Percentiles rank a stretch among this genome's conserved stretches.
Evolutionary conservation across 2,797 vertebrate species (phyloP).

Genomic region (Tragelaphus oryx): DNA sequence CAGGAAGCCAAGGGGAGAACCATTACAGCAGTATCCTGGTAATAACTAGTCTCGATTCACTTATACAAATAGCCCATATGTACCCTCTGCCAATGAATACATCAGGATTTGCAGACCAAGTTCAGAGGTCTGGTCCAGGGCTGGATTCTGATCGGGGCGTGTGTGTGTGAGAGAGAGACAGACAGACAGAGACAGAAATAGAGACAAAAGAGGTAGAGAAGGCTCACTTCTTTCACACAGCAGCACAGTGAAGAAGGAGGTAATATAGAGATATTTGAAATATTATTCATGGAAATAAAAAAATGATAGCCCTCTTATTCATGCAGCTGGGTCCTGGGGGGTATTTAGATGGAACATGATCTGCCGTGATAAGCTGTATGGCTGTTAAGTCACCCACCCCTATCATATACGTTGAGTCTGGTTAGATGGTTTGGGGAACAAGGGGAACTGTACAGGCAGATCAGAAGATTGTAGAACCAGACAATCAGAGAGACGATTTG

Average conservation of each 20-base stretch:
- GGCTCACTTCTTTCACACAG: neutral
- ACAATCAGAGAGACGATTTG: neutral
- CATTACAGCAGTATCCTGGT: neutral
- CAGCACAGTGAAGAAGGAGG: neutral
- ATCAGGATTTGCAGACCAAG: neutral
- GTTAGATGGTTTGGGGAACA: neutral
- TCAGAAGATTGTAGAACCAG: neutral
- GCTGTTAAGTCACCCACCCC: accelerated
- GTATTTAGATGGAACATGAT: neutral
- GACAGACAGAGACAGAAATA: neutral
- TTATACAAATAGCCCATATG: neutral
- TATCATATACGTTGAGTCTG: neutral
- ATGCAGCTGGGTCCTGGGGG: neutral
- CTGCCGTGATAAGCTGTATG: neutral
- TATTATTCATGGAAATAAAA: neutral
- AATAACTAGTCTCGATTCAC: neutral
- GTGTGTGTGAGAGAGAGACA: neutral
- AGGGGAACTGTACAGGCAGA: neutral
- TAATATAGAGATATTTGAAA: neutral
- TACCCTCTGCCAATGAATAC: neutral
- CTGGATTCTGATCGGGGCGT: neutral
- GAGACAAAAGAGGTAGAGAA: neutral
- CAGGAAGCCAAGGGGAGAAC: neutral
- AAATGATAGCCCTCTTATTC: neutral
- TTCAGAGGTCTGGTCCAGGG: neutral